Conservation (phyloP, 30 jellyfish, hydroid and myxozoan genomes). For the Euphysa ruthae region DNA sequence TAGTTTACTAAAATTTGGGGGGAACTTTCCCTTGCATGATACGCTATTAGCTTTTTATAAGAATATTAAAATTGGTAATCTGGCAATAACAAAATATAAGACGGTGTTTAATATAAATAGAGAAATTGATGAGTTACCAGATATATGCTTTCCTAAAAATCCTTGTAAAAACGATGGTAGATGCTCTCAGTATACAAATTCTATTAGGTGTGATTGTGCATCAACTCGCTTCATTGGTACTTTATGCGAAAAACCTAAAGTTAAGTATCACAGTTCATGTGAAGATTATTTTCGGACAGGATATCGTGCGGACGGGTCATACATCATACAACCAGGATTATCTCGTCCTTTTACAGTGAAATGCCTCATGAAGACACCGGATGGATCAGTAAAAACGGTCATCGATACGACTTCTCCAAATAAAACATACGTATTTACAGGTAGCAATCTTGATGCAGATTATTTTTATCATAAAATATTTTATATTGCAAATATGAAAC, state of each 20-base stretch:
- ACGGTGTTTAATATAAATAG: not conserved
- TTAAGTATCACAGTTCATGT: slow-evolving; percentile 7
- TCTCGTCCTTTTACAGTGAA: slow-evolving; percentile 15
- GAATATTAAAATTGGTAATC: slow-evolving; percentile 7
- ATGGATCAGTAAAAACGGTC: slow-evolving; percentile 15
- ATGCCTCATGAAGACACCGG: slow-evolving; percentile 13
- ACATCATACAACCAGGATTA: slow-evolving; percentile 16
- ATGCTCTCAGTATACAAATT: not conserved
- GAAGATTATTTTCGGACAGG: slow-evolving; percentile 8
- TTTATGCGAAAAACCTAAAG: not conserved
- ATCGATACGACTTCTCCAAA: not conserved
- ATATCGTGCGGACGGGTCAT: slow-evolving; percentile 5
- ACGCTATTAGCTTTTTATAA: slow-evolving; percentile 20
- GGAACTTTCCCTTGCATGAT: not conserved
- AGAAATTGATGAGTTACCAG: not conserved
- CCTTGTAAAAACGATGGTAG: slow-evolving; percentile 34
- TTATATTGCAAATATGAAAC: slow-evolving; percentile 15
- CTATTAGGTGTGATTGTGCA: slow-evolving; percentile 1
- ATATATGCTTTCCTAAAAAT: slow-evolving; percentile 24
- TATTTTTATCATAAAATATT: slow-evolving; percentile 15
- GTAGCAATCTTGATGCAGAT: slow-evolving; percentile 3
- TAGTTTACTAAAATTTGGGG: slow-evolving; percentile 4
- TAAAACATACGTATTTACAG: not conserved
- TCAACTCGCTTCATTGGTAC: slow-evolving; percentile 19
- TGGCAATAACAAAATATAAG: not conserved